Evolutionary conservation across 2,113 vertebrate species (phyloP).

Genomic region (Argyrosomus japonicus): DNA sequence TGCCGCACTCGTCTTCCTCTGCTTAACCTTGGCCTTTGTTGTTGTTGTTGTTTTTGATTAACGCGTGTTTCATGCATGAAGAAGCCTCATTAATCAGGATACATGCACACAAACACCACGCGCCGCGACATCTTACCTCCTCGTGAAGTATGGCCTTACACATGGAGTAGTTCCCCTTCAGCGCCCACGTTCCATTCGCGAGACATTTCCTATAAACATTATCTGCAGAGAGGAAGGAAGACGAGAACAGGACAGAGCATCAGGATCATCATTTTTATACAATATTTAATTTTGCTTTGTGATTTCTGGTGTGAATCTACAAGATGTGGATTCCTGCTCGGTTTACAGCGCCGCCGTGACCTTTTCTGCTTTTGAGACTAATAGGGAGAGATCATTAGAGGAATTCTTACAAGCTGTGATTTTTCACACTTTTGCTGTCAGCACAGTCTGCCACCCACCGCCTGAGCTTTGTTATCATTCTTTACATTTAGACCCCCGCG

Average conservation of each 20-base stretch:
- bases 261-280: not conserved
- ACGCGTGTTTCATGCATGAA: constrained; percentile 8
- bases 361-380: constrained; percentile 65
- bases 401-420: constrained; percentile 47
- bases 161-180: constrained; percentile 83
- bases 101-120: not conserved
- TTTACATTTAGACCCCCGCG: constrained; percentile 6
- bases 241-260: constrained; percentile 5
- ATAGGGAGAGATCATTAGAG: constrained; percentile 66
- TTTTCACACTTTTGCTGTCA: constrained; percentile 65
- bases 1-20: constrained; percentile 3
- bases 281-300: not conserved
- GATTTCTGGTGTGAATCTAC: not conserved
- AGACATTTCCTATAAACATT: constrained; percentile 78
- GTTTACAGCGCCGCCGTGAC: constrained; percentile 30
- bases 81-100: constrained; percentile 39
- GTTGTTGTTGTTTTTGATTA: constrained; percentile 32
- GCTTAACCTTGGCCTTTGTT: constrained; percentile 17
- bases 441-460: constrained; percentile 28
- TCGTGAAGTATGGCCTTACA: constrained; percentile 78
- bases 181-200: constrained; percentile 75
- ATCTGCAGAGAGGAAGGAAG: constrained; percentile 58
- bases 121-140: constrained; percentile 65
- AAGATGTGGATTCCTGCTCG: not conserved
- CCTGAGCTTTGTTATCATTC: not conserved